Percentiles rank a stretch among this genome's conserved stretches.
These are phyloP conservation scores for Aptenodytes patagonicus DNA, from an alignment of 2,113 vertebrate species.

Conservation along the genomic window DNA sequence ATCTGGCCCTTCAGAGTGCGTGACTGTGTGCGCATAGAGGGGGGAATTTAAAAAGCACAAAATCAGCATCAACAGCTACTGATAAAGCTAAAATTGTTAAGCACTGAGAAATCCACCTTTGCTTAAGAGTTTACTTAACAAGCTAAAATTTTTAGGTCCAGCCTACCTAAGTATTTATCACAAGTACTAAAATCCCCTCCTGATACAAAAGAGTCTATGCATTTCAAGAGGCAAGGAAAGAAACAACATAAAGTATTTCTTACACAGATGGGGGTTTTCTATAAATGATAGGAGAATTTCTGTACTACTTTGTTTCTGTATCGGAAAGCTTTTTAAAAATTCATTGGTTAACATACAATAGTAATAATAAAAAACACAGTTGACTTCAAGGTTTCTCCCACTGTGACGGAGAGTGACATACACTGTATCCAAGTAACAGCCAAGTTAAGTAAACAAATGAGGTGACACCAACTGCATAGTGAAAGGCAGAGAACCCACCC, in stretches of 20 bases:
- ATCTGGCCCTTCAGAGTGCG: not conserved
- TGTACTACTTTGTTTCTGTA: not conserved
- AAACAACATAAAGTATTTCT: not conserved
- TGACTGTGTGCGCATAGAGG: accelerated
- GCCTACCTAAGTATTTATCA: not conserved
- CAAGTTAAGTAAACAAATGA: not conserved
- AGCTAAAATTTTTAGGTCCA: not conserved
- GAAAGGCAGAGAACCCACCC: not conserved
- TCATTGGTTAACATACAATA: not conserved
- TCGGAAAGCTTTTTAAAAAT: not conserved
- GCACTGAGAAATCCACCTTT: not conserved
- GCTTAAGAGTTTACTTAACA: not conserved
- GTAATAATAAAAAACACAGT: not conserved
- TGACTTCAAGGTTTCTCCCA: not conserved
- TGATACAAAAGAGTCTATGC: not conserved
- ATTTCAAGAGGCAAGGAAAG: not conserved
- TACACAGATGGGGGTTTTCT: not conserved
- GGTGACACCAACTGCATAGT: not conserved
- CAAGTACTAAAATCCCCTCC: not conserved
- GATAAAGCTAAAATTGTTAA: not conserved
- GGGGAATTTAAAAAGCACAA: not conserved
- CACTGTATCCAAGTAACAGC: not conserved
- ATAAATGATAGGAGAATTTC: accelerated
- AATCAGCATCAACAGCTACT: not conserved
- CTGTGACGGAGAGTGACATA: not conserved